These are phyloP conservation scores for Hydroisotoma schaefferi DNA, from an alignment of 2,888 invertebrate species.

Conservation along the genomic window DNA sequence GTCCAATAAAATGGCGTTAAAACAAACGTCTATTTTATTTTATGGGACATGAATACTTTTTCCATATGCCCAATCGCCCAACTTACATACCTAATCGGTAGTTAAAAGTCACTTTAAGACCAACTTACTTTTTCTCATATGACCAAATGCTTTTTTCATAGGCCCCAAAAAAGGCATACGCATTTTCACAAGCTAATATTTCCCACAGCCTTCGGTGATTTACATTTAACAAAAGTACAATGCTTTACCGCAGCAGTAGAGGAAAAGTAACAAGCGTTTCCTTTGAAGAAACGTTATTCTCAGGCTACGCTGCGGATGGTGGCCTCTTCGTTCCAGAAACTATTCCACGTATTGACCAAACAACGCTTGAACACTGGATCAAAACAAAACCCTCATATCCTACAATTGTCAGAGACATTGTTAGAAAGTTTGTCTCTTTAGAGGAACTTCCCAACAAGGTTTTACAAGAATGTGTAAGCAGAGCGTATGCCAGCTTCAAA, in stretches of 20 bases:
- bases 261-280: slow-evolving; percentile 49
- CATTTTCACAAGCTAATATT: no score
- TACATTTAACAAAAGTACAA: slow-evolving; percentile 20
- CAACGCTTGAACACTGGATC: slow-evolving; percentile 51
- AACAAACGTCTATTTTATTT: no score
- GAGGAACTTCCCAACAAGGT: slow-evolving; percentile 52
- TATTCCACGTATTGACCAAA: slow-evolving; percentile 50
- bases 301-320: slow-evolving; percentile 54
- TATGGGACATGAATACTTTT: no score
- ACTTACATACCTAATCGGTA: no score
- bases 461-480: slow-evolving; percentile 48
- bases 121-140: no score
- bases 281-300: slow-evolving; percentile 43
- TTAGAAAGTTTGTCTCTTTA: slow-evolving; percentile 51
- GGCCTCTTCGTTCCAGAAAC: slow-evolving; percentile 53
- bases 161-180: no score
- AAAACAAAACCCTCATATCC: slow-evolving; percentile 49
- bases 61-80: no score
- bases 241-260: slow-evolving; percentile 52
- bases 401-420: slow-evolving; percentile 51
- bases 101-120: no score
- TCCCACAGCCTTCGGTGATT: not conserved
- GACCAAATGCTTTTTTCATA: no score
- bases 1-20: no score
- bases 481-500: slow-evolving; percentile 25